phyloP scores from a whole-genome alignment of 2,888 invertebrate species.

The Tipula lateralis region DNA sequence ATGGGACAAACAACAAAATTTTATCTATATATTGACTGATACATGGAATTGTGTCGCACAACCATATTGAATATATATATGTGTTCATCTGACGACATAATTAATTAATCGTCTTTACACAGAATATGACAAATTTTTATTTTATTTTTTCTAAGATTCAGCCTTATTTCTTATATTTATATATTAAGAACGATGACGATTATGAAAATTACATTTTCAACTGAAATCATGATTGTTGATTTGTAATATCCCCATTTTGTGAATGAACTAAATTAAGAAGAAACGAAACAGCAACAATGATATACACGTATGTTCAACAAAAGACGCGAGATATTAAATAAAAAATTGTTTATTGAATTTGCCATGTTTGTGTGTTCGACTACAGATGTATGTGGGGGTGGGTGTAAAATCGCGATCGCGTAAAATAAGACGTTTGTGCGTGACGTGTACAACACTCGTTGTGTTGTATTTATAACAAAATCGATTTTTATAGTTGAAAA shows the following conservation, averaged over 20 bases:
- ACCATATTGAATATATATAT: not conserved
- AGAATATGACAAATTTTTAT: not conserved
- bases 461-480: slow-evolving; percentile 19
- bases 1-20: not conserved
- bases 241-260: not conserved
- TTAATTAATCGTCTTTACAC: not conserved
- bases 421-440: not conserved
- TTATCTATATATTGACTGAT: not conserved
- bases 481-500: not conserved
- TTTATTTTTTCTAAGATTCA: not conserved
- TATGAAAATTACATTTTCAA: slow-evolving; percentile 19
- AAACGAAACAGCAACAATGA: not conserved
- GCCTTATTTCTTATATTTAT: not conserved
- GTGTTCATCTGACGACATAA: not conserved
- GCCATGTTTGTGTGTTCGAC: not conserved
- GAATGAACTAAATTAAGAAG: slow-evolving; percentile 4
- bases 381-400: not conserved
- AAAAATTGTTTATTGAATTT: not conserved
- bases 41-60: not conserved
- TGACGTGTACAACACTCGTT: not conserved
- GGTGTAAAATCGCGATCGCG: not conserved
- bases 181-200: not conserved
- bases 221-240: not conserved
- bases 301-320: not conserved
- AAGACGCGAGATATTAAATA: not conserved